phyloP scores from a whole-genome alignment of 1,140 invertebrate genomes.

The Scaptomyza pallida region DNA sequence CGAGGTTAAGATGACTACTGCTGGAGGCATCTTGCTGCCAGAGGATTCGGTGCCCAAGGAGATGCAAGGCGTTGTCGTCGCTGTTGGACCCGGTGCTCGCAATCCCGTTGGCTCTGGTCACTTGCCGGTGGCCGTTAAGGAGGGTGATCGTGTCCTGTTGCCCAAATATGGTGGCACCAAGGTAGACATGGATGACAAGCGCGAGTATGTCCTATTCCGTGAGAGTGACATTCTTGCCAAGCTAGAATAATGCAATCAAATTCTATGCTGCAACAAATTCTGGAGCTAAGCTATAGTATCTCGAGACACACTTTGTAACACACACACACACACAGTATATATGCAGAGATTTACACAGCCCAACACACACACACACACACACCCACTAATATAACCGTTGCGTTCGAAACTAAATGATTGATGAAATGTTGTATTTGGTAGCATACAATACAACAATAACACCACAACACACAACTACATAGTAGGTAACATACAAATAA shows the following conservation, averaged over 20 bases:
- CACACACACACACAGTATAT: too few species aligned
- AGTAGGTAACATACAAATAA: background rate
- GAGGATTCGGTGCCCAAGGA: constrained; percentile 98
- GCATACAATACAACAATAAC: constrained; percentile 15
- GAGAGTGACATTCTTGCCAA: constrained; percentile 98
- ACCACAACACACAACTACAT: background rate
- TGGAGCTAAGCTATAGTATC: too few species aligned
- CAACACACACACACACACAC: background rate
- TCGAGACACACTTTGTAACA: too few species aligned
- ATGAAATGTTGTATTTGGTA: constrained; percentile 74
- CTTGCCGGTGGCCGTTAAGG: constrained; percentile 92
- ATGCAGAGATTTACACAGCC: too few species aligned
- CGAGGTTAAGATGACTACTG: constrained; percentile 96
- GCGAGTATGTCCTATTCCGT: constrained; percentile 97
- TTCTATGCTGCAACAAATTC: background rate
- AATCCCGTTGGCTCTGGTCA: constrained; percentile 94
- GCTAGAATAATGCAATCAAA: constrained; percentile 85
- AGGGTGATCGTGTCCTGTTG: constrained; percentile 96
- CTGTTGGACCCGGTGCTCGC: constrained; percentile 94
- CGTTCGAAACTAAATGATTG: constrained; percentile 79
- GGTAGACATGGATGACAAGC: constrained; percentile 89
- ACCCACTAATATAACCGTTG: constrained; percentile 38
- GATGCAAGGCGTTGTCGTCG: constrained; percentile 96
- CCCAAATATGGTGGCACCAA: constrained; percentile 99
- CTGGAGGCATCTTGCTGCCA: constrained; percentile 98